Percentiles rank a stretch among this genome's conserved stretches.
Evolutionary conservation across 2,797 vertebrate species (phyloP).

Genomic region (Argentina silus): DNA sequence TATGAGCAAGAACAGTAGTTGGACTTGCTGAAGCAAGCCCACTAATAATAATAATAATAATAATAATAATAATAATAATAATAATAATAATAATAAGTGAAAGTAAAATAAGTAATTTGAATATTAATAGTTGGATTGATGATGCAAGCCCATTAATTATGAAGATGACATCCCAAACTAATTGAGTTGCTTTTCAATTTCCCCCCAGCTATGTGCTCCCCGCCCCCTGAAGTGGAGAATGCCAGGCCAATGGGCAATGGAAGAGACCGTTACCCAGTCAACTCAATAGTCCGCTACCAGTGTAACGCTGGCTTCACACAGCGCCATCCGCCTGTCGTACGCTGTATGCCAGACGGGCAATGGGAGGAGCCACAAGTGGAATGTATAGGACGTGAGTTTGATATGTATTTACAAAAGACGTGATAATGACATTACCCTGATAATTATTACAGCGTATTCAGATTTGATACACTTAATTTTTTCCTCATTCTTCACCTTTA

Average conservation of each 20-base stretch:
- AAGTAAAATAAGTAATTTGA: too few species aligned
- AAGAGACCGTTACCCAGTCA: conserved; percentile 83
- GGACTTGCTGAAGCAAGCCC: too few species aligned
- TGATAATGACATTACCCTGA: background rate
- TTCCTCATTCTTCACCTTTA: background rate
- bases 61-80: too few species aligned
- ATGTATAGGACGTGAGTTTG: conserved; percentile 85
- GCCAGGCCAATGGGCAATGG: conserved; percentile 82
- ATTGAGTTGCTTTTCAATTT: background rate
- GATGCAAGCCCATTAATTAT: background rate
- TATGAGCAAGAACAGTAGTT: too few species aligned
- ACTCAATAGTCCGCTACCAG: conserved; percentile 90
- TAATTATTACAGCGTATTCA: too few species aligned
- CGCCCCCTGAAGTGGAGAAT: conserved; percentile 85
- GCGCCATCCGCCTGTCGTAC: conserved; percentile 89
- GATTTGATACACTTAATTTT: background rate
- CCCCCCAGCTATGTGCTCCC: conserved; percentile 82
- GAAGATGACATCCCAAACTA: background rate
- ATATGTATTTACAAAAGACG: background rate
- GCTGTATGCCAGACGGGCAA: conserved; percentile 86
- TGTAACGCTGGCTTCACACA: conserved; percentile 87
- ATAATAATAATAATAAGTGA: too few species aligned
- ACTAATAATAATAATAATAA: too few species aligned
- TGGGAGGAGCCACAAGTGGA: conserved; percentile 93
- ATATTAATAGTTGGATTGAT: too few species aligned